Conservation (phyloP, 2,113 vertebrate species). For the Cyanoramphus novaezelandiae region DNA sequence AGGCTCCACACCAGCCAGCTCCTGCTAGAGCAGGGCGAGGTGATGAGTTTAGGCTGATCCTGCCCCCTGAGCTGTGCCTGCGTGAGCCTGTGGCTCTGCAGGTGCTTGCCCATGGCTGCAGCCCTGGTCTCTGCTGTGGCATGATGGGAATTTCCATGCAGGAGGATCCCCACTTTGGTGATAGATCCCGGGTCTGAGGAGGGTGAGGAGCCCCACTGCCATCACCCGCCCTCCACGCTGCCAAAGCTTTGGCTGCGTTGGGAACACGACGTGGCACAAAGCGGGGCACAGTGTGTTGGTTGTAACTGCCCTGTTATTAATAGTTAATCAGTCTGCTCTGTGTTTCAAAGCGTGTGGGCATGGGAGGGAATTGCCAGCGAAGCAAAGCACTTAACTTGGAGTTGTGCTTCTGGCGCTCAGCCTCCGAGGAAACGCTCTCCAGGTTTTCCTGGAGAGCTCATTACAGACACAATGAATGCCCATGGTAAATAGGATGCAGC, state of each 20-base stretch:
- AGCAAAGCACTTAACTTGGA: conserved; percentile 9
- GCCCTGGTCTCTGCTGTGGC: not conserved
- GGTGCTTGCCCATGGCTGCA: not conserved
- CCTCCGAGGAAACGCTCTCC: conserved; percentile 38
- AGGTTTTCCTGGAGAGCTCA: conserved; percentile 66
- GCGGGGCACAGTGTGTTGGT: accelerated
- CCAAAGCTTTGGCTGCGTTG: accelerated
- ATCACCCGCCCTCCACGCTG: accelerated
- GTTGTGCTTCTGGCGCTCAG: conserved; percentile 40
- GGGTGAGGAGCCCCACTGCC: accelerated
- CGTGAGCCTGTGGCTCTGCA: not conserved
- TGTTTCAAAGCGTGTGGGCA: not conserved
- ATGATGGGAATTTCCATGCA: not conserved
- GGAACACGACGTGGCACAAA: not conserved
- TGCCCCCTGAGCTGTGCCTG: not conserved
- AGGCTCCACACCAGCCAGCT: not conserved
- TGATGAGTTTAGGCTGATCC: not conserved
- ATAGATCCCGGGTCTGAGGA: not conserved
- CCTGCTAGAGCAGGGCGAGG: not conserved
- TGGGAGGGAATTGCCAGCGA: not conserved
- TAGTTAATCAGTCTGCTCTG: not conserved
- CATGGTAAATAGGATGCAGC: conserved; percentile 54
- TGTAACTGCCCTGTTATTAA: not conserved
- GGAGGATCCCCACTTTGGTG: not conserved
- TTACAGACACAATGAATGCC: conserved; percentile 45